Evolutionary conservation across 2,113 vertebrate species (phyloP), one percentile per base, ranked within the genome.

Genomic region (Oryzias celebensis): DNA sequence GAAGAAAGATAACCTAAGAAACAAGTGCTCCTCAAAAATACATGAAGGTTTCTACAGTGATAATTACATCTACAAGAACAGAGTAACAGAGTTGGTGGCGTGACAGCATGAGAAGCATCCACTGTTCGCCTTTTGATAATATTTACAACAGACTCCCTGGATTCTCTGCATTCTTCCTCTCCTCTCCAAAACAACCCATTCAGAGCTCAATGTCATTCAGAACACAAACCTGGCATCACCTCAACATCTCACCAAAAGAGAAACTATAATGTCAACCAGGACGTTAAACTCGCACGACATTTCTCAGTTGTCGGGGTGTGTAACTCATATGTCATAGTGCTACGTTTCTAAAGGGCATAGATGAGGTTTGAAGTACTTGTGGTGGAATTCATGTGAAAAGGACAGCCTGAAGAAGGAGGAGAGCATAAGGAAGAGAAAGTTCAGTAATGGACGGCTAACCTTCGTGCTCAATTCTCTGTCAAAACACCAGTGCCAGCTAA

Each of bases 161-260:
- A 88, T 88, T 88, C 82, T 66, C 56, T 31, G 56, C 80, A 87
- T 90, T 89, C 84, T 62, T 84, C 20, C 23, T 17, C 48, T 52
- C 50, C 46, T 75, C 65, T 78, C 52, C 71, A 80, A 87, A 87
- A 87, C 76, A 82, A 75, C 58, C 65, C 41, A 71, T 77, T 77
- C 62, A 72, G 67, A 80, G 60, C 48, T 8, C 10, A 46, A 53
- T 72, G 73, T 62, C 66, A 71, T 53, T 46, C 50, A 56, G 55
- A 56, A 60, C 62, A 43, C 57, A 57, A 68, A 77, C 65, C 42
- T n/a, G 62, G 56, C 50, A 56, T 75, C 57, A 61, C 66, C 43
- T 71, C 74, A 42, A 58, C 64, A 59, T 65, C 65, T 15, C 4
- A 68, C 52, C 46, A n/a, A 18, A 24, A 60, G n/a, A 68, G 31